Evolutionary conservation across 2,888 invertebrate genomes (phyloP), one percentile per base, ranked within the genome.

Genomic region (Sthenelais limicola): DNA sequence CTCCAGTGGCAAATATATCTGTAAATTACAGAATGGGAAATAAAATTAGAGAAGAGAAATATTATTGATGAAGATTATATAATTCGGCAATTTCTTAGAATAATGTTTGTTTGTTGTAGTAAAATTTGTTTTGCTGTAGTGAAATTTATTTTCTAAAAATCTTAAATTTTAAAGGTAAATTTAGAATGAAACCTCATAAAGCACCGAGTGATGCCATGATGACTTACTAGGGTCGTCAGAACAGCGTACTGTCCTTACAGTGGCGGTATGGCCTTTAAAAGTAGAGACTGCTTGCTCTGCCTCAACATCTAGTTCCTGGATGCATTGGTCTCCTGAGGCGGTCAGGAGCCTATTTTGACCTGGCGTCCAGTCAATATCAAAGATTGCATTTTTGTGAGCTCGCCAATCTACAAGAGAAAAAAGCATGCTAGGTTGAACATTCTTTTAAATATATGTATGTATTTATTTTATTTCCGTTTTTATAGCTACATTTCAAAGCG

Each of bases 331-430:
- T 85, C 92, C 93, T 54, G 95, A 94, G 0, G 93, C 95, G 3
- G 95, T 95, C 0, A 96, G 91, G 73, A 96, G 90, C 48, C 93
- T 90, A 91, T 91, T 82, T 47, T 92, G 90, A 0, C 91, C 90
- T 0, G 93, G 92, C 89, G 93, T 92, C 96, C 96, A 97, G 0
- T 93, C 93, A 69, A 96, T 85, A 86, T 96, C 96, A 85, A 96
- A 96, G 38, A 96, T 93, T 0, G 96, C 96, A 90, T 96, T 96
- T 81, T 91, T 91, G 87, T 96, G 96, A 12, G 84, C 84, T 28
- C 80, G 76, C 84, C 84, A 87, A 24, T 82, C 86, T 87, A 77
- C 15, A 76, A 72, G 43, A 52, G 56, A 24, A 38, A 52, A 26
- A 18, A 28, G 12, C 24, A 30, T 56, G 9, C 21, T 24, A 15